Conservation (phyloP, 2,888 invertebrate genomes). For the Norana najaformis region DNA sequence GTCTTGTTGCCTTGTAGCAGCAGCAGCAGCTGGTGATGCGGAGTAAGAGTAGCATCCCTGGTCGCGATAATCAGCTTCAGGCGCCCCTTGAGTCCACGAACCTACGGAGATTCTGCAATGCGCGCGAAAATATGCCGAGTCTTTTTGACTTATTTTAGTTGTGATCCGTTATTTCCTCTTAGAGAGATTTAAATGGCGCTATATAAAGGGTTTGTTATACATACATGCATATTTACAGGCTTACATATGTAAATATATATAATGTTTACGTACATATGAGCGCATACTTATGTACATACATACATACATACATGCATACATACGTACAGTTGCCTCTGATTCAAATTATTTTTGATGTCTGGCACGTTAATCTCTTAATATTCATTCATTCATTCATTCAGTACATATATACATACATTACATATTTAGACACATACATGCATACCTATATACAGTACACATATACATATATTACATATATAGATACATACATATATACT, state of each 20-base stretch:
- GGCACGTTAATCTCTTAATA: no score
- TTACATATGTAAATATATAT: background rate
- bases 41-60: background rate
- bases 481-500: background rate
- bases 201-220: background rate
- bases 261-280: background rate
- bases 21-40: background rate
- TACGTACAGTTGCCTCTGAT: background rate
- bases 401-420: background rate
- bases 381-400: background rate
- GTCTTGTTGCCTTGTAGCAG: background rate
- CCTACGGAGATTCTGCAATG: background rate
- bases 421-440: background rate
- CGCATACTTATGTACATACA: background rate
- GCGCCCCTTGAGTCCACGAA: background rate
- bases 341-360: no score
- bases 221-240: background rate
- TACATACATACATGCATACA: conserved; percentile 7
- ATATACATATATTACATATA: background rate
- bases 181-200: background rate
- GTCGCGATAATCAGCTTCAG: background rate
- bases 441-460: background rate
- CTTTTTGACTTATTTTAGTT: background rate
- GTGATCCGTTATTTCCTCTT: background rate
- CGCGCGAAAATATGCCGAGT: background rate